These are phyloP conservation scores for Drosophila cyrtoloma DNA, from an alignment of 2,888 invertebrate genomes.

Conservation along the genomic window DNA sequence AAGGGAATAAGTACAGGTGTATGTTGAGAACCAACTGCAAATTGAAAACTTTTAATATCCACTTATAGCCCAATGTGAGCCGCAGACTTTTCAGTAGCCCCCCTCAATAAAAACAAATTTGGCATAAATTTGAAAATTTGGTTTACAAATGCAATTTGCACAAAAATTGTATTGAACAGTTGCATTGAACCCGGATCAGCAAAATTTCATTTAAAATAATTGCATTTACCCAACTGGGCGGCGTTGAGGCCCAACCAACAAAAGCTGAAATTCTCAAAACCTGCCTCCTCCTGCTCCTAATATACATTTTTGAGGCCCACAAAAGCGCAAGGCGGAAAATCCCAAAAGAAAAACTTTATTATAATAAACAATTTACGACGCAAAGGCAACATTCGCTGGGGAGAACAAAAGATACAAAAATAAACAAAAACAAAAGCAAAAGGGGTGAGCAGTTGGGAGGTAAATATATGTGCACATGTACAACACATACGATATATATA, in stretches of 20 bases:
- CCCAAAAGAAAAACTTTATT: conserved; percentile 36
- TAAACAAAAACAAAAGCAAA: background rate
- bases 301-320: conserved; percentile 12
- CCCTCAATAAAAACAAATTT: conserved; percentile 27
- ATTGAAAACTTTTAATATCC: background rate
- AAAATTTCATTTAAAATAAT: conserved; percentile 48
- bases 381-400: conserved; percentile 19
- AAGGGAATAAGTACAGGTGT: background rate
- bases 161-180: conserved; percentile 36
- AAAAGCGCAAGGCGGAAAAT: conserved; percentile 1
- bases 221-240: conserved; percentile 39
- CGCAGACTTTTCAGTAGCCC: conserved; percentile 1
- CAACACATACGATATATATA: background rate
- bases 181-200: conserved; percentile 18
- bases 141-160: conserved; percentile 43
- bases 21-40: background rate
- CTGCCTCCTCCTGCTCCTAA: background rate
- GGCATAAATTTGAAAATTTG: conserved; percentile 37
- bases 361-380: conserved; percentile 53
- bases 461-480: background rate
- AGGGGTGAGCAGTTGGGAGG: conserved; percentile 7
- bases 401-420: conserved; percentile 1
- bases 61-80: background rate
- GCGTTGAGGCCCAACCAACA: conserved; percentile 8
- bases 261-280: conserved; percentile 5